phyloP scores from a whole-genome alignment of 2,113 vertebrate genomes.

The Percopsis transmontana region DNA sequence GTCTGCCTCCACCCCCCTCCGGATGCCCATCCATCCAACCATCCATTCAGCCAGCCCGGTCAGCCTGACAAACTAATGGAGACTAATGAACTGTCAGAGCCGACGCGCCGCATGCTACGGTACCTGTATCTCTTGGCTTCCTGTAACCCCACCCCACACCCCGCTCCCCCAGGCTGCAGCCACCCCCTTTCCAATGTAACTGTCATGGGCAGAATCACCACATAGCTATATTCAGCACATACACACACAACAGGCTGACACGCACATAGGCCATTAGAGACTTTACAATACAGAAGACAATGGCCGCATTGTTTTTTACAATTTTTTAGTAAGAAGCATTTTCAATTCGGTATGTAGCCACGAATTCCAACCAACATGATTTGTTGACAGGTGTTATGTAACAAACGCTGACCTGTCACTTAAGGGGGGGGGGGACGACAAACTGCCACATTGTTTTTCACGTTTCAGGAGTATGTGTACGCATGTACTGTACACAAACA shows the following conservation, averaged over 20 bases:
- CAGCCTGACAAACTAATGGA: conserved; percentile 69
- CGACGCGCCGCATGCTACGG: conserved; percentile 45
- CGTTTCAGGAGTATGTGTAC: background rate
- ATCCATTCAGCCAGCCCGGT: conserved; percentile 7
- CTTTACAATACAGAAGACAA: background rate
- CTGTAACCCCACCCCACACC: conserved; percentile 19
- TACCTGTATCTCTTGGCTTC: conserved; percentile 58
- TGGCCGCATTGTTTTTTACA: too few relatives aligned
- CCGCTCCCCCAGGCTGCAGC: background rate
- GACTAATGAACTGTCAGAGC: conserved; percentile 71
- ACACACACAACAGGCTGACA: conserved; percentile 6
- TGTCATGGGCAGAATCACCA: conserved; percentile 61
- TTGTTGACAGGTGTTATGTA: too few relatives aligned
- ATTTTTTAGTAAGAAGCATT: too few relatives aligned
- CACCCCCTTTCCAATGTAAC: conserved; percentile 40
- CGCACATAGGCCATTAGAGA: background rate
- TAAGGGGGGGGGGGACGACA: too few relatives aligned
- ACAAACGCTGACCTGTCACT: too few relatives aligned
- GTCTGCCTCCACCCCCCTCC: background rate
- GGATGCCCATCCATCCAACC: background rate
- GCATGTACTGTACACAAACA: conserved; percentile 8
- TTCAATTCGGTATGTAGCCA: too few relatives aligned
- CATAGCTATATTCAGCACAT: conserved; percentile 25
- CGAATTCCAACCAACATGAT: too few relatives aligned
- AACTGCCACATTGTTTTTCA: too few relatives aligned